Conservation (phyloP, 1,140 invertebrate genomes). For the Manduca sexta region DNA sequence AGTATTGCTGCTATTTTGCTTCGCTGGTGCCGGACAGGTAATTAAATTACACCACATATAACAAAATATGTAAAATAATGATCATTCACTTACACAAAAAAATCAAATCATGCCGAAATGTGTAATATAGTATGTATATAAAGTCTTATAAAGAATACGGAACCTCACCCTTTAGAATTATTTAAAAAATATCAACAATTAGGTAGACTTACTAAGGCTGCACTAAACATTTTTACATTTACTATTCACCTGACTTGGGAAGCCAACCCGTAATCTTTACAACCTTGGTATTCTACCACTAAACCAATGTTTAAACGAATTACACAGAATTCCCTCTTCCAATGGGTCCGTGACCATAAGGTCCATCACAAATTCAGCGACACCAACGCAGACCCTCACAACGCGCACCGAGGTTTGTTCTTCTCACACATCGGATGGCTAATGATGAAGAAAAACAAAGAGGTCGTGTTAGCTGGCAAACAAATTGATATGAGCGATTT, state of each 20-base stretch:
- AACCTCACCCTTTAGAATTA: too few relatives aligned
- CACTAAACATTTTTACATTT: too few relatives aligned
- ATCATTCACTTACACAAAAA: too few relatives aligned
- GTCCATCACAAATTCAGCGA: conserved; percentile 89
- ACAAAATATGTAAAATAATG: too few relatives aligned
- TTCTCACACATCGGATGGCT: conserved; percentile 91
- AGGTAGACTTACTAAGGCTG: too few relatives aligned
- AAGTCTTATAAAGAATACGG: too few relatives aligned
- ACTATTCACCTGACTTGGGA: too few relatives aligned
- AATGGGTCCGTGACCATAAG: conserved; percentile 82
- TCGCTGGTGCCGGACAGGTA: conserved; percentile 88
- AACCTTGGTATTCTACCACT: background rate
- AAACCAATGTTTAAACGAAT: background rate
- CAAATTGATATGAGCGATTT: conserved; percentile 85
- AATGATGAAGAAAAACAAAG: conserved; percentile 84
- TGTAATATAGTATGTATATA: too few relatives aligned
- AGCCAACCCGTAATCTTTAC: too few relatives aligned
- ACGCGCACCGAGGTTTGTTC: conserved; percentile 86
- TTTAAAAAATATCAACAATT: too few relatives aligned
- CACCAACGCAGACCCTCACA: conserved; percentile 87
- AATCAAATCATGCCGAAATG: too few relatives aligned
- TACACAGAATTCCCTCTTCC: conserved; percentile 55
- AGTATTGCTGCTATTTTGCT: conserved; percentile 81
- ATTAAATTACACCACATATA: too few relatives aligned
- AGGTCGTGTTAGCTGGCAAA: conserved; percentile 79